These are phyloP conservation scores for Mycteria americana DNA, from an alignment of 2,797 vertebrate species.

Conservation along the genomic window DNA sequence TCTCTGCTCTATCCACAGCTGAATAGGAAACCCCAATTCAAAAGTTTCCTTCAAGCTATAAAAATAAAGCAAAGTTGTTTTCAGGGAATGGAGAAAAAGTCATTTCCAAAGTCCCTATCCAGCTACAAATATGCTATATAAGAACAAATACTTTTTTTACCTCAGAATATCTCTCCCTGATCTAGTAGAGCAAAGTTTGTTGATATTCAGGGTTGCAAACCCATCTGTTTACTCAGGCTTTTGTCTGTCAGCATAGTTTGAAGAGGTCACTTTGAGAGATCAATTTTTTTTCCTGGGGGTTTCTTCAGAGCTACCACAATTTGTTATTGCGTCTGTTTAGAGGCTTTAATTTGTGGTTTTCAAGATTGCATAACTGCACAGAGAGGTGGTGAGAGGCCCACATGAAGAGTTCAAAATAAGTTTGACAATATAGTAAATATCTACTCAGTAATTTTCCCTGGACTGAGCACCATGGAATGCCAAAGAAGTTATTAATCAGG, in stretches of 20 bases:
- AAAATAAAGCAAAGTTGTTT: conserved; percentile 19
- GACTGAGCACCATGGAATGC: conserved; percentile 3
- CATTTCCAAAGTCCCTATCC: background rate
- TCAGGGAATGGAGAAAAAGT: background rate
- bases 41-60: conserved; percentile 3
- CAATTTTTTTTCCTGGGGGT: conserved; percentile 57
- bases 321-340: conserved; percentile 53
- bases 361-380: conserved; percentile 59
- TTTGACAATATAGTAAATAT: conserved; percentile 66
- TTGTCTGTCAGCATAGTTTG: conserved; percentile 63
- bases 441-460: conserved; percentile 66
- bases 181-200: conserved; percentile 65
- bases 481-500: conserved; percentile 35
- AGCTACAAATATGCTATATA: background rate
- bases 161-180: background rate
- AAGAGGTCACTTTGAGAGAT: conserved; percentile 55
- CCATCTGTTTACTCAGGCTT: conserved; percentile 67
- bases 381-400: conserved; percentile 65
- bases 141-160: background rate
- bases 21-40: background rate
- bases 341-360: conserved; percentile 69
- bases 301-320: conserved; percentile 63
- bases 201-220: conserved; percentile 55
- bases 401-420: conserved; percentile 62
- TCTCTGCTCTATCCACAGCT: background rate